A percentile compares a stretch with the other conserved stretches of the same genome.
Conservation (phyloP, 2,113 vertebrate species). For the Sialia sialis region DNA sequence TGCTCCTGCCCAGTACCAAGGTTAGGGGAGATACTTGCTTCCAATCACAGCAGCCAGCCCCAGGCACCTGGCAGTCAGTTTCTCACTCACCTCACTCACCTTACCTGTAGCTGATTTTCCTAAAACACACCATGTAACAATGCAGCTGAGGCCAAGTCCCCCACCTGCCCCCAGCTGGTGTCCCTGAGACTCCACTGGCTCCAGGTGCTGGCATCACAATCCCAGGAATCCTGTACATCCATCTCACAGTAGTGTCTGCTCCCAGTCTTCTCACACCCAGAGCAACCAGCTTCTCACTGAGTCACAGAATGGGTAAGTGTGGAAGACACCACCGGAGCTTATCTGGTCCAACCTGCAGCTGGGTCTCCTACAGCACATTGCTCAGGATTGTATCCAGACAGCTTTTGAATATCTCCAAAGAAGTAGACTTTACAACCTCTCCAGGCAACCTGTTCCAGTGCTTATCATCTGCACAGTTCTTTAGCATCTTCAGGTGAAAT, state of each 20-base stretch:
- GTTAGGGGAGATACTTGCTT: not conserved
- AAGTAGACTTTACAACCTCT: not conserved
- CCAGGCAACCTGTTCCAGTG: not conserved
- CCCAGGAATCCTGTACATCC: accelerated
- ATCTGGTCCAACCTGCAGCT: not conserved
- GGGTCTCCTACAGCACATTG: not conserved
- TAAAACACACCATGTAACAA: not conserved
- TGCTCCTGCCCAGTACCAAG: not conserved
- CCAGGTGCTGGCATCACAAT: not conserved
- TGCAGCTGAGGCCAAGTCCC: accelerated
- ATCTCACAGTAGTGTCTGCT: not conserved
- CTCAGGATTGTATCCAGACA: not conserved
- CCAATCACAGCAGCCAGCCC: not conserved
- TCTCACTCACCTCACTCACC: not conserved
- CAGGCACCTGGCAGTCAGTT: not conserved
- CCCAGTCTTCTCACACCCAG: not conserved
- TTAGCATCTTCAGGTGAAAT: not conserved
- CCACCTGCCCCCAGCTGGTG: accelerated
- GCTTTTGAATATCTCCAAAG: not conserved
- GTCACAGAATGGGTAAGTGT: not conserved
- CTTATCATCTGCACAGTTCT: accelerated
- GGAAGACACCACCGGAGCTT: not conserved
- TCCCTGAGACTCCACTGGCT: not conserved
- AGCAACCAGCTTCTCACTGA: not conserved
- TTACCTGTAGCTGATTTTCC: accelerated